Base-by-base conservation (phyloP, 2,797 vertebrate species). In the Xenops minutus region DNA sequence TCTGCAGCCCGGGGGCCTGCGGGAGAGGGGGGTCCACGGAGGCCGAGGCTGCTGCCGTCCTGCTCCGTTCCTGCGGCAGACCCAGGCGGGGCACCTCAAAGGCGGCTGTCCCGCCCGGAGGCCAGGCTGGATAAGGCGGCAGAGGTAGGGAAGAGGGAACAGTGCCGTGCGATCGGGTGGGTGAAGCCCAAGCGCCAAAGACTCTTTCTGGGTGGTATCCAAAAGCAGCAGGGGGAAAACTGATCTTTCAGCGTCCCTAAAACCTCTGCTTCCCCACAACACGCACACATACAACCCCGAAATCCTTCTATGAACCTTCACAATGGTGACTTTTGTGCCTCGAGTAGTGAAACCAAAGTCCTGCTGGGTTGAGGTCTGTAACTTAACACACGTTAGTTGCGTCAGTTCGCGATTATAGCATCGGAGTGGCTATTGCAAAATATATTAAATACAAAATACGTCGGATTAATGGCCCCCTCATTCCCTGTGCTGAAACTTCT, bases 311-410 rank as follows among this genome's bases (percentile, higher is more conserved):
- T 34, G 79, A 88, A 30, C 49, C 95, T 95, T 95, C 94, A 96
- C 93, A 95, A 94, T 37, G 48, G 81, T 91, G 75, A 96, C 83
- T 95, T 93, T 94, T 93, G 91, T 92, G 67, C 54, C 59, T 78
- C 56, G 75, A 90, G 34, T 5, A 26, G 36, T 58, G 77, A 89
- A 90, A 58, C 58, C 80, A 43, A 85, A 80, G 89, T 84, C 36
- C 66, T 63, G n/a, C 76, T 48, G 81, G 24, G 48, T 37, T 52
- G 69, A 44, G 71, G 73, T 91, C 56, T 81, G 79, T 56, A 88
- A 88, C 87, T 82, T 84, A 83, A 93, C 79, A 91, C 85, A 82
- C 46, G 24, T 43, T 78, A 49, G 82, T 93, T 86, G 92, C 86
- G 54, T 83, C 52, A 95, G 72, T 46, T 85, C 15, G 51, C 84